Evolutionary conservation across 1,140 invertebrate genomes (phyloP), one percentile per base, ranked within the genome.

Genomic region (Conus ventricosus): DNA sequence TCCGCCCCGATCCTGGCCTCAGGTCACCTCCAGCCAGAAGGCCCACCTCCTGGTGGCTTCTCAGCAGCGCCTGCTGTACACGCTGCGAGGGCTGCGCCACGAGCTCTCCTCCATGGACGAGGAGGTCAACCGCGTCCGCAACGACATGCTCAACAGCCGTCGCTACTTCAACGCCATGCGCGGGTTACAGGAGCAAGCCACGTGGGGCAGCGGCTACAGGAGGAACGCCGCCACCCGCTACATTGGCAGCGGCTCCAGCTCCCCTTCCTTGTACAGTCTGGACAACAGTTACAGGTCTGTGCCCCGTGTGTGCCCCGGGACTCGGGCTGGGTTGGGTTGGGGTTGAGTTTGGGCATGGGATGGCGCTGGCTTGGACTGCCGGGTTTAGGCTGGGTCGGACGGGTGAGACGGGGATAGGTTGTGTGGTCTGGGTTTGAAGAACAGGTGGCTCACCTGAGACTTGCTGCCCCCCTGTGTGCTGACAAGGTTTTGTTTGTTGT

Each of bases 71-170:
- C 82, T 84, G 25, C 23, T 84, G 23, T 53, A 84, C 82, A 84
- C 54, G 0, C 54, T 84, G 23, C 82, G 63, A 63, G 82, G 57
- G 5, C 57, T 84, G 23, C 82, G 82, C 57, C 82, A 84, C 82
- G 82, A 84, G 57, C 82, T 84, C 13, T 25, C 20, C n/a, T 84
- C 82, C 15, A 55, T 84, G 82, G 82, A 84, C 57, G 82, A 84
- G 54, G 82, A 84, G 82, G 82, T 84, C 20, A 84, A 84, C 57
- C 82, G 82, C 25, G 27, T 84, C 57, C 82, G 82, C 82, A 84
- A 84, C 57, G 82, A 84, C 82, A 84, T 84, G 10, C 82, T 84
- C 55, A 84, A 84, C 82, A 84, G 55, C 82, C 82, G 82, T 55
- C 54, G 82, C 23, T 84, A 63, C 82, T 84, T 63, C 82, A 84